Evolutionary conservation across 2,888 invertebrate species (phyloP).

Genomic region (Eilema sororculum): DNA sequence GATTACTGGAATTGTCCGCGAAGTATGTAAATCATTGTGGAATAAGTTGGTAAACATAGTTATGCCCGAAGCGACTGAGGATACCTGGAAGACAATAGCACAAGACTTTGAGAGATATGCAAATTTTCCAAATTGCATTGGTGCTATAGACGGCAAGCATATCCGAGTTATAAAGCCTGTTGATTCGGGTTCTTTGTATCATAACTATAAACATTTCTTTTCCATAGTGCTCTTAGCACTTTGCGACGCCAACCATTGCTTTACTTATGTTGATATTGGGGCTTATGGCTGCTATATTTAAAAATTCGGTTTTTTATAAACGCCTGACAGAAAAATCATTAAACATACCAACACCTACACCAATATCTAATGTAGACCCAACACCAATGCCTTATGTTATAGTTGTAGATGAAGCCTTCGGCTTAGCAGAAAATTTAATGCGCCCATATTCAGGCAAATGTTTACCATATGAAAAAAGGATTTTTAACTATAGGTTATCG

Average conservation of each 20-base stretch:
- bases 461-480: constrained; percentile 33
- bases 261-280: constrained; percentile 52
- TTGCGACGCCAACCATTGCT: constrained; percentile 44
- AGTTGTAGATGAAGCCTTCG: constrained; percentile 56
- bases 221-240: constrained; percentile 53
- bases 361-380: constrained; percentile 42
- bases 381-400: constrained; percentile 44
- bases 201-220: constrained; percentile 51
- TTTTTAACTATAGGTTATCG: constrained; percentile 54
- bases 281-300: constrained; percentile 37
- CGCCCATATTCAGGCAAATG: constrained; percentile 37
- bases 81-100: constrained; percentile 48
- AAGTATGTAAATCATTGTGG: constrained; percentile 53
- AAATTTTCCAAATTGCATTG: constrained; percentile 54
- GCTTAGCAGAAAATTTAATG: constrained; percentile 31
- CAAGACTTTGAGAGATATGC: constrained; percentile 46
- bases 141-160: constrained; percentile 52
- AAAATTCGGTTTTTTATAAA: constrained; percentile 38
- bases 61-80: constrained; percentile 32
- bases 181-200: constrained; percentile 48
- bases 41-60: constrained; percentile 30
- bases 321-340: constrained; percentile 41
- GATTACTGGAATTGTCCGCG: constrained; percentile 45
- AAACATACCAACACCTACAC: constrained; percentile 15
- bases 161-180: constrained; percentile 39